Base-by-base conservation (phyloP, 1,140 invertebrate genomes). In the Pogonognathellus flavescens region DNA sequence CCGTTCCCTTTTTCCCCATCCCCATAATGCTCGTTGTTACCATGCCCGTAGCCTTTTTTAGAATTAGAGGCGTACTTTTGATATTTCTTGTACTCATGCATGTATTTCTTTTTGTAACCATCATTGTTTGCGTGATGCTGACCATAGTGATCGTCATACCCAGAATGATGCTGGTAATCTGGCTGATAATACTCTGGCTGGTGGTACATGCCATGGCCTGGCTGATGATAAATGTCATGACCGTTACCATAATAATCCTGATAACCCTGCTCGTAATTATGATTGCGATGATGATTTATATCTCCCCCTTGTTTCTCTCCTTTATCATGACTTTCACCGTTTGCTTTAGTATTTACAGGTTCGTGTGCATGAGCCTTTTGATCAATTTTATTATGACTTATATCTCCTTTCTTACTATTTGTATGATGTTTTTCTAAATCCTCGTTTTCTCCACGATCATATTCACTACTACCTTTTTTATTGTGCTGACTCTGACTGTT, bases 21-120 rank as follows among this genome's bases (percentile, higher is more conserved):
- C 11, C 66, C 66, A n/a, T 76, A 72, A 41, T 76, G 13, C n/a
- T 25, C 53, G 6, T 20, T 52, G 9, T 53, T 20, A 11, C 80
- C 62, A 66, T 22, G 2, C 0, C 66, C 62, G 20, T 70, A 59
- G 25, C 2, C 31, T 31, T 76, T 76, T 16, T 76, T 76, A 41
- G 70, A 76, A 18, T 76, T 18, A 6, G 70, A 76, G 41, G 70
- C 31, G 10, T 49, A 76, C 31, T 76, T 76, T 3, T 76, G 70
- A 50, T 76, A 76, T 50, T 76, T 76, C 8, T 18, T 6, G 16
- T 76, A 76, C 41, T 41, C 25, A 18, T 76, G 25, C 31, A 76
- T 10, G 7, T 76, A 76, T 10, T 49, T 41, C 70, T 76, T 76
- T 18, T 76, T 76, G 10, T 76, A 49, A 2, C 16, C 31, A 60